Conservation (phyloP, 2,888 invertebrate genomes). For the Diabrotica balteata region DNA sequence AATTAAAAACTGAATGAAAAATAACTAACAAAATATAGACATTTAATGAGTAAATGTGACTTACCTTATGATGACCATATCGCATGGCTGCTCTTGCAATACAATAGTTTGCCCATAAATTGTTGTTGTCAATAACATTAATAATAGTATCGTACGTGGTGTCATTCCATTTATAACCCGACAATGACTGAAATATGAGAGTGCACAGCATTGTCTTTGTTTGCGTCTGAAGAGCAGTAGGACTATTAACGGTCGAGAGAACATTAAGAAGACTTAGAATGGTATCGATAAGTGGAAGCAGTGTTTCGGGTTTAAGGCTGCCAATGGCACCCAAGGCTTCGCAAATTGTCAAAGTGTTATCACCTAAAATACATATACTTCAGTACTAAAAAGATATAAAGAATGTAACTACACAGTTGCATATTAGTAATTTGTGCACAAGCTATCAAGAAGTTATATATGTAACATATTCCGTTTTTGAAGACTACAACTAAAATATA, state of each 20-base stretch:
- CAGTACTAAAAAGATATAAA: too few relatives aligned
- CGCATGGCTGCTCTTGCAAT: conserved; percentile 87
- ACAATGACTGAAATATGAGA: conserved; percentile 81
- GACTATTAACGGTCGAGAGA: conserved; percentile 48
- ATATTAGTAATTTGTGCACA: too few relatives aligned
- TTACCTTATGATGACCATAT: conserved; percentile 70
- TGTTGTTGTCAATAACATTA: conserved; percentile 61
- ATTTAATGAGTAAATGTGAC: neutral
- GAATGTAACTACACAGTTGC: too few relatives aligned
- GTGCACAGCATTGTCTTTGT: conserved; percentile 81
- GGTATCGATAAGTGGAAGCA: conserved; percentile 67
- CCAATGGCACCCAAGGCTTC: conserved; percentile 80
- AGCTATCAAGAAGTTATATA: too few relatives aligned
- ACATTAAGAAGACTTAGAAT: conserved; percentile 61
- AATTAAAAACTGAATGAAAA: too few relatives aligned
- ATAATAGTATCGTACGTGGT: conserved; percentile 67
- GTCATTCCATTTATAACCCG: conserved; percentile 72
- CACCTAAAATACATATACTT: conserved; percentile 46
- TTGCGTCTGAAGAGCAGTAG: conserved; percentile 59
- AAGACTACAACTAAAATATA: too few relatives aligned
- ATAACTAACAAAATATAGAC: too few relatives aligned
- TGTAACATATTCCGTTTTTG: too few relatives aligned
- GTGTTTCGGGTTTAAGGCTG: conserved; percentile 66
- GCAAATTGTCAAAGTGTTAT: conserved; percentile 66
- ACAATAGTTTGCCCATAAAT: conserved; percentile 86